Evolutionary conservation across 2,797 vertebrate species (phyloP), one percentile per base, ranked within the genome.

Genomic region (Gorsachius magnificus): DNA sequence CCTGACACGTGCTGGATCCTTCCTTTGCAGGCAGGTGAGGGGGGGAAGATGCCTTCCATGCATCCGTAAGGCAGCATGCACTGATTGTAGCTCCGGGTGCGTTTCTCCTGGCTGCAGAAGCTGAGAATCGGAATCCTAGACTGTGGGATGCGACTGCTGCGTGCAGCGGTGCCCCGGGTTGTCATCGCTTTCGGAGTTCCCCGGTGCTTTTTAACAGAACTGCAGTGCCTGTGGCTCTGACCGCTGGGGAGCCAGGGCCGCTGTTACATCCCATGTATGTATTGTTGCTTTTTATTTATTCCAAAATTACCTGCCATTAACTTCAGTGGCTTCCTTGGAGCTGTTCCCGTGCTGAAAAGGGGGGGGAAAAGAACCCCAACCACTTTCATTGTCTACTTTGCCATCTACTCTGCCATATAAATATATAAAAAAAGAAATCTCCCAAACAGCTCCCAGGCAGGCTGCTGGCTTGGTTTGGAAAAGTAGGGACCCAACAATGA

Each of bases 1-100:
- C 19, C 7, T 12, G 17, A 2, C 2, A 0, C 0, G 0, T 18
- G 41, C 36, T 43, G 36, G 68, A 17, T 11, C 21, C 31, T 25
- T 12, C 46, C n/a, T 10, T 15, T 2, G 8, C 22, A 2, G 25
- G 0, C 31, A 5, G 48, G 5, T 15, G n/a, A 19, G 29, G 54
- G 36, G 9, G 63, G 46, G 3, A 28, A 19, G 64, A 3, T 4
- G 16, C 36, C 26, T 5, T 3, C 68, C 31, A 19, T 14, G 36
- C 25, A 0, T 3, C 60, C 25, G 35, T 4, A 18, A 16, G 54
- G 54, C 38, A 19, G 65, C 21, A 6, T 2, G 2, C 35, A 0
- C 84, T 13, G 17, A 14, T 25, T 15, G 20, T 10, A 22, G 11
- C 19, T 29, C 50, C 24, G 2, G 0, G 0, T 17, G 53, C 6